A percentile compares a stretch with the other conserved stretches of the same genome.
phyloP scores from a whole-genome alignment of 2,888 invertebrate genomes.

The Anticlea derivata region DNA sequence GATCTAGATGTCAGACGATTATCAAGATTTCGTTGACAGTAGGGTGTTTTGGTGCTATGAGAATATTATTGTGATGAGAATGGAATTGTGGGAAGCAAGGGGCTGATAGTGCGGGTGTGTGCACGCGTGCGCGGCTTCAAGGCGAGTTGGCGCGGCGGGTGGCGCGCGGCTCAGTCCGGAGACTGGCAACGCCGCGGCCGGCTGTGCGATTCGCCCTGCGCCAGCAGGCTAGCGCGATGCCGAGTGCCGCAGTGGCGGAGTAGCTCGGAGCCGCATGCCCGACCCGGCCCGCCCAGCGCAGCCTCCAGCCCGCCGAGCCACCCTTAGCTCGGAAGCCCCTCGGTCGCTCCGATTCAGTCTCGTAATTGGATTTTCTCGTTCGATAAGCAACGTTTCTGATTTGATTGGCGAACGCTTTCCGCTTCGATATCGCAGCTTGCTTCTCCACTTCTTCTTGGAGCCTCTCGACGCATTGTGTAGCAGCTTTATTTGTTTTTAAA shows the following conservation, averaged over 20 bases:
- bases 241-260: conserved; percentile 68
- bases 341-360: conserved; percentile 80
- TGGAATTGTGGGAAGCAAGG: conserved; percentile 54
- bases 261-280: conserved; percentile 61
- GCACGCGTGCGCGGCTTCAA: conserved; percentile 74
- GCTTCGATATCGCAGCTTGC: conserved; percentile 78
- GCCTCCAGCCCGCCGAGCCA: conserved; percentile 64
- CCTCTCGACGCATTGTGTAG: conserved; percentile 63
- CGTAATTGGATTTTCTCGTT: conserved; percentile 82
- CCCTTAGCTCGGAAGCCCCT: conserved; percentile 75
- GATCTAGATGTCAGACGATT: background rate
- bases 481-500: conserved; percentile 65
- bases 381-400: conserved; percentile 76
- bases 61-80: conserved; percentile 35
- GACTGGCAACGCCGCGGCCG: conserved; percentile 72
- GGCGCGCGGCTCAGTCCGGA: conserved; percentile 77
- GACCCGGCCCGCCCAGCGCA: conserved; percentile 58
- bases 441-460: conserved; percentile 61
- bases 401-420: conserved; percentile 78
- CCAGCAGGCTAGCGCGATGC: conserved; percentile 46
- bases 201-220: conserved; percentile 49
- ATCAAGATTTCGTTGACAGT: conserved; percentile 27
- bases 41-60: conserved; percentile 12
- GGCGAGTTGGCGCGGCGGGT: conserved; percentile 65
- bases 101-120: conserved; percentile 68